A percentile compares a stretch with the other conserved stretches of the same genome.
Conservation (phyloP, 2,113 vertebrate genomes). For the Rostratula benghalensis region DNA sequence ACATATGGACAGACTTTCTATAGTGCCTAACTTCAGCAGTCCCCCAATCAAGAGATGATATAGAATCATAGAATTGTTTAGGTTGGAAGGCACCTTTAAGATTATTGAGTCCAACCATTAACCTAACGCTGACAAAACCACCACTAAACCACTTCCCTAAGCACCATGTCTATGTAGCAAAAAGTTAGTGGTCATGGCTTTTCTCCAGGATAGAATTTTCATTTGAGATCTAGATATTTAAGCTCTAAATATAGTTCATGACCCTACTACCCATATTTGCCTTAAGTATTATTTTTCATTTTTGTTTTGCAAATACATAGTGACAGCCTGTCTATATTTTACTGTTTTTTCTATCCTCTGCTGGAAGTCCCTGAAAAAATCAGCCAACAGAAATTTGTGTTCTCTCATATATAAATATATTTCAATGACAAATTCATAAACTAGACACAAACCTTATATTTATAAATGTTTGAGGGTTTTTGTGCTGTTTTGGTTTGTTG, state of each 20-base stretch:
- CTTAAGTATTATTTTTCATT: neutral
- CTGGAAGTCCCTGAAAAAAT: neutral
- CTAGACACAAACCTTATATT: neutral
- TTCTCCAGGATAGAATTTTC: neutral
- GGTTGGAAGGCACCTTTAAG: no score
- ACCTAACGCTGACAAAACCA: no score
- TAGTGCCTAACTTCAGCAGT: neutral
- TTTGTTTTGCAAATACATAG: neutral
- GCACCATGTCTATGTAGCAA: neutral
- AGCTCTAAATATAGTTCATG: neutral
- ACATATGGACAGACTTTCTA: neutral
- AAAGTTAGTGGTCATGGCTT: neutral
- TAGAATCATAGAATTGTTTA: no score
- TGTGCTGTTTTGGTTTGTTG: no score
- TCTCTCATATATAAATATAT: neutral
- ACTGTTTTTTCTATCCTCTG: neutral
- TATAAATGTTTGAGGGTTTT: neutral
- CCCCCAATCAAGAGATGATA: neutral
- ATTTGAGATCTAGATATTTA: neutral
- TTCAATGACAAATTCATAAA: slow-evolving; percentile 44
- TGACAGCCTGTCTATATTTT: neutral
- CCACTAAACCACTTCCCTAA: no score
- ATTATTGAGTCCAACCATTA: no score
- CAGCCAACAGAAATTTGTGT: neutral
- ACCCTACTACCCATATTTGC: neutral